These are phyloP conservation scores for Tinea pellionella DNA, from an alignment of 2,888 invertebrate species.

Conservation along the genomic window DNA sequence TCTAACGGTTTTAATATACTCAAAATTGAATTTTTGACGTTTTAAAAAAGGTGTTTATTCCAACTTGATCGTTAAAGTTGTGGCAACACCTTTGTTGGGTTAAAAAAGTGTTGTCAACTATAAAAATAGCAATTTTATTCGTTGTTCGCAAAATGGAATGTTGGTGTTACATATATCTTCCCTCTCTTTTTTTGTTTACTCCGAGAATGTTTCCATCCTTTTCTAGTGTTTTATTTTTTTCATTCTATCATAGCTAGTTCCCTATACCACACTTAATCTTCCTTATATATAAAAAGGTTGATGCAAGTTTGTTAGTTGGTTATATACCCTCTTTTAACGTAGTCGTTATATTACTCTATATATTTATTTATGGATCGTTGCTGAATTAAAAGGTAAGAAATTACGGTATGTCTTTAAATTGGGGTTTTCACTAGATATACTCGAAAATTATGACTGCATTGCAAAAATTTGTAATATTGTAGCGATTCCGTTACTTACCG, in stretches of 20 bases:
- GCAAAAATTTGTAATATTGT: too few relatives aligned
- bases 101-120: constrained; percentile 11
- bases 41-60: constrained; percentile 36
- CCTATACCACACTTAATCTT: constrained; percentile 45
- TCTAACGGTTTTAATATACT: constrained; percentile 22
- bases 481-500: too few relatives aligned
- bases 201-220: constrained; percentile 73
- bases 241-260: constrained; percentile 51
- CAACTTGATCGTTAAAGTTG: constrained; percentile 56
- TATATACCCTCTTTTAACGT: neutral
- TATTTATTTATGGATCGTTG: neutral
- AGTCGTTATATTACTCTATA: neutral
- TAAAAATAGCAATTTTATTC: constrained; percentile 26
- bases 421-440: too few relatives aligned
- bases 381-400: neutral
- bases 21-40: constrained; percentile 9
- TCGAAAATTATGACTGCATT: neutral
- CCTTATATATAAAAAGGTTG: constrained; percentile 51
- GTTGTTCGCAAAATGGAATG: constrained; percentile 70
- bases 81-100: constrained; percentile 41
- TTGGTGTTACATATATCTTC: constrained; percentile 68
- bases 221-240: constrained; percentile 34
- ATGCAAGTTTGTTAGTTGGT: constrained; percentile 36
- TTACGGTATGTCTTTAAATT: neutral
- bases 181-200: constrained; percentile 38